Base-by-base conservation (phyloP, 2,888 invertebrate species). In the Miltochrista miniata region DNA sequence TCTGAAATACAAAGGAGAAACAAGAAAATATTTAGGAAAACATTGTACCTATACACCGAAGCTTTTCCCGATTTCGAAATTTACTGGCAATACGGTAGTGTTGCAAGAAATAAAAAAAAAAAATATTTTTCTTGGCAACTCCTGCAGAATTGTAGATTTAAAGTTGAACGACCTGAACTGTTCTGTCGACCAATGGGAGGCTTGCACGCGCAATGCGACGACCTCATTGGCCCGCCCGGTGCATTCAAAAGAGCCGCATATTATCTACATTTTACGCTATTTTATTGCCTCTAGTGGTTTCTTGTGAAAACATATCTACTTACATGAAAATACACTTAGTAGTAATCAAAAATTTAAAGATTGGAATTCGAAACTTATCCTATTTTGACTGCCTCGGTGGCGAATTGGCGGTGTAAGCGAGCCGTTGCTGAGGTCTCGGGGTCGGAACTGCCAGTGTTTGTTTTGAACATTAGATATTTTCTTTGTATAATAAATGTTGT, bases 201-300 rank as follows among this genome's bases (percentile, higher is more conserved):
- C 62, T 63, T 59, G 71, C 59, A 77, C 87, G 86, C 88, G 88
- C 88, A 89, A 72, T 89, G 88, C 87, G 89, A 76, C 82, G 87
- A 77, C 86, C 87, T 72, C 80, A 76, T 83, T 85, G 83, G 24
- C 35, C 24, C 34, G 18, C 24, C 18, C 44, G 55, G 61, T 75
- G 75, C 74, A 77, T 73, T 67, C 61, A 66, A 64, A 68, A 63
- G 54, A 52, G 62, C 58, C 59, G 65, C 64, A 34, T 64, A 62
- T 24, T 24, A 24, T 56, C 65, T 57, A 66, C 56, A 59, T 67
- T 73, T 71, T 72, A 63, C 53, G 55, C 56, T 51, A 51, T 54
- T 54, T 61, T 36, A 29, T 24, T 29, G 29, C 14, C 35, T 36
- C 36, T 24, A 44, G 13, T 7, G 35, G 35, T 18, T 35, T 35